A percentile compares a stretch with the other conserved stretches of the same genome.
phyloP scores from a whole-genome alignment of 1,140 invertebrate species.

The Bombus terrestris region DNA sequence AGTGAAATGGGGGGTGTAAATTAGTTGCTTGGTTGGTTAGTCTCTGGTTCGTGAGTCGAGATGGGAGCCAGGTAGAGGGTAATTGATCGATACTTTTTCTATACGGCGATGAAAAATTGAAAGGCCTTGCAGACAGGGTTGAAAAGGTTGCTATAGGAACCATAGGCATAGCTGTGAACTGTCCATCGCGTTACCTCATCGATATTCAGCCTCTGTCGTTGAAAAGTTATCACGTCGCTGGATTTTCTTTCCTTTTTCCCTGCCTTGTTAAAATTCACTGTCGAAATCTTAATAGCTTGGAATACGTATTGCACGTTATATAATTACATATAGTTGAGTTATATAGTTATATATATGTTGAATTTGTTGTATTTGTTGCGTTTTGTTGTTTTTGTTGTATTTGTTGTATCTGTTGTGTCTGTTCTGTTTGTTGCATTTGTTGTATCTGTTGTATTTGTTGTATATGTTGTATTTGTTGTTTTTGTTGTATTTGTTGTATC shows the following conservation, averaged over 20 bases:
- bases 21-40: slow-evolving; percentile 22
- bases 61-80: background rate
- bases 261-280: background rate
- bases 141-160: slow-evolving; percentile 25
- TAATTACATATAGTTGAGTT: too few species aligned
- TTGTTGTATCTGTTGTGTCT: rapidly evolving
- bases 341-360: too few species aligned
- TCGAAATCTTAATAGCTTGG: background rate
- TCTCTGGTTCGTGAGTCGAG: background rate
- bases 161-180: background rate
- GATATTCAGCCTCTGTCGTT: background rate
- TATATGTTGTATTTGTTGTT: rapidly evolving
- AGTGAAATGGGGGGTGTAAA: background rate
- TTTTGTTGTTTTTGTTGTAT: too few species aligned
- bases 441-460: rapidly evolving
- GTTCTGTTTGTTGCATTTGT: rapidly evolving
- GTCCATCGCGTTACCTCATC: background rate
- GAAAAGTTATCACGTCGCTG: background rate
- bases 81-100: slow-evolving; percentile 35
- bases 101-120: slow-evolving; percentile 25
- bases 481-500: too few species aligned
- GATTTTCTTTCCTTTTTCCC: background rate
- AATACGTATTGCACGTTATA: too few species aligned
- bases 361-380: rapidly evolving
- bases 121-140: background rate